phyloP scores from a whole-genome alignment of 2,888 invertebrate genomes.

The Patella pellucida region DNA sequence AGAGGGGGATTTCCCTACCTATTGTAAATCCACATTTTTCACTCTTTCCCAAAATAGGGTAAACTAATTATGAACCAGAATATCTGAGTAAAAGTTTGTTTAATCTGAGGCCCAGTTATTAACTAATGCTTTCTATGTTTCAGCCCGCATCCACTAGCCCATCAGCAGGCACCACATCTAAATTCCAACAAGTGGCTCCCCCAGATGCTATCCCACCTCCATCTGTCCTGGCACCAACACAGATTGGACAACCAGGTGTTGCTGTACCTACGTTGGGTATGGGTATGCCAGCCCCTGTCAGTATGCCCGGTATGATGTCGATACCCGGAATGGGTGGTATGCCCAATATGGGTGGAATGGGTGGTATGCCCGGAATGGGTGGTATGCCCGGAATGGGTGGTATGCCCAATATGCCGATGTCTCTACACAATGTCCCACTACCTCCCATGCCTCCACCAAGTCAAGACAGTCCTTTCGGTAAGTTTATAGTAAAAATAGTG shows the following conservation, averaged over 20 bases:
- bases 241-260: constrained; percentile 5
- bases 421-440: constrained; percentile 18
- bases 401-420: constrained; percentile 21
- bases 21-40: neutral
- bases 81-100: neutral
- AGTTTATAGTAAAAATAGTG: too few species aligned
- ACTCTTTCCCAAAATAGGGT: neutral
- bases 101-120: neutral
- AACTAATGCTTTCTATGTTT: neutral
- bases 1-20: too few species aligned
- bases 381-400: constrained; percentile 19
- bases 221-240: constrained; percentile 32
- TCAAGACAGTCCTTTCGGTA: too few species aligned
- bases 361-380: constrained; percentile 21
- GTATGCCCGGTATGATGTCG: constrained; percentile 19
- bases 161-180: constrained; percentile 24
- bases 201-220: constrained; percentile 37
- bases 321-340: constrained; percentile 18
- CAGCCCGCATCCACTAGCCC: constrained; percentile 12
- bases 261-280: neutral
- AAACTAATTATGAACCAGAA: neutral
- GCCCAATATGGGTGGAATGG: constrained; percentile 14
- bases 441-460: constrained; percentile 24
- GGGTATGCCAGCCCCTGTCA: constrained; percentile 15
- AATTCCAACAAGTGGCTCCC: constrained; percentile 9